A percentile compares a stretch with the other conserved stretches of the same genome.
Evolutionary conservation across 2,888 invertebrate genomes (phyloP).

Genomic region (Pandemis cinnamomeana): DNA sequence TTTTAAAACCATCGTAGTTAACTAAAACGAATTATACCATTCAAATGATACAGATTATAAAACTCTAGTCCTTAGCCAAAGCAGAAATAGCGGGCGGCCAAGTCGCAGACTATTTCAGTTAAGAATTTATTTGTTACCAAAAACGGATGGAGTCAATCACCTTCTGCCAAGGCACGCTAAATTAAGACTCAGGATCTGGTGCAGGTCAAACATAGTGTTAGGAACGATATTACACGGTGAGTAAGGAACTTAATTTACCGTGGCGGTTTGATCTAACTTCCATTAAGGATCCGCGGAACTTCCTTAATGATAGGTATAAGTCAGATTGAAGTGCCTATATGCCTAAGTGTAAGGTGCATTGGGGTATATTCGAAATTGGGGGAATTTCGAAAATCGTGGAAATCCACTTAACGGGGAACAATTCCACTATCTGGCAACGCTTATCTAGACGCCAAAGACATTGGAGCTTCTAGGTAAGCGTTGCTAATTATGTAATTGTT

Average conservation of each 20-base stretch:
- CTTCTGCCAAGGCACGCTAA: background rate
- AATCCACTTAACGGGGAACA: no score
- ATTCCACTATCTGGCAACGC: no score
- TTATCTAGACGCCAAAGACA: no score
- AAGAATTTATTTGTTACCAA: constrained; percentile 21
- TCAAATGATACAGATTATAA: background rate
- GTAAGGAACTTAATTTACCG: constrained; percentile 3
- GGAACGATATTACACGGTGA: background rate
- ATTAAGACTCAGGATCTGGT: constrained; percentile 4
- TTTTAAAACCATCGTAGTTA: no score
- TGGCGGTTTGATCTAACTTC: background rate
- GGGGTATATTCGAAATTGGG: no score
- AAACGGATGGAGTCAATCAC: constrained; percentile 19
- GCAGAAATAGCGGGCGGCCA: background rate
- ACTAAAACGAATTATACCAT: background rate
- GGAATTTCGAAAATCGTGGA: no score
- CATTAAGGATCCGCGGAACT: background rate
- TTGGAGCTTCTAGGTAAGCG: no score
- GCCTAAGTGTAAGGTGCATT: no score
- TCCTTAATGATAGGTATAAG: background rate
- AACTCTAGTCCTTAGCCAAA: background rate
- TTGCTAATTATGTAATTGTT: no score
- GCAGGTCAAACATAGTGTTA: background rate
- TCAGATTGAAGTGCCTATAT: no score
- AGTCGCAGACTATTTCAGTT: constrained; percentile 3